A percentile compares a stretch with the other conserved stretches of the same genome.
These are phyloP conservation scores for Aix galericulata DNA, from an alignment of 2,113 vertebrate genomes.

Conservation along the genomic window DNA sequence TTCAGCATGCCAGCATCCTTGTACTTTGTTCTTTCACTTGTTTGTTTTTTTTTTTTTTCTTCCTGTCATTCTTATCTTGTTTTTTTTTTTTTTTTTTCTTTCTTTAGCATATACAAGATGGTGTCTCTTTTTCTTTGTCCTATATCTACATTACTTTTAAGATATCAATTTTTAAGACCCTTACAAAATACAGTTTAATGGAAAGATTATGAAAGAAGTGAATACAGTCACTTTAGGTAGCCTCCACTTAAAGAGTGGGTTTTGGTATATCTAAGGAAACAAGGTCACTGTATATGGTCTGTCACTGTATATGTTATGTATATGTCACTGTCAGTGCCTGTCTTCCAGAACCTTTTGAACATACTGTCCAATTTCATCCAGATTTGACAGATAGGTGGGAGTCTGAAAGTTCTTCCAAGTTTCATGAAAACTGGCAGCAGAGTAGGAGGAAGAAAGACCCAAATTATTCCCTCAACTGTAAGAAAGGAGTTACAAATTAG, in stretches of 20 bases:
- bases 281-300: not conserved
- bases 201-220: not conserved
- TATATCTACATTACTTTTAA: not conserved
- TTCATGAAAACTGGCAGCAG: not conserved
- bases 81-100: not conserved
- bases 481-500: not conserved
- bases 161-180: not conserved
- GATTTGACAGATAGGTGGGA: slow-evolving; percentile 13
- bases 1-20: not conserved
- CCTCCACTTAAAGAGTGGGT: not conserved
- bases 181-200: not conserved
- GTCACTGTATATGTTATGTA: not conserved
- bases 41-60: not conserved
- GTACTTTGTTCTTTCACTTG: not conserved
- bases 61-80: not conserved
- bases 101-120: not conserved
- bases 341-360: not conserved
- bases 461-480: not conserved
- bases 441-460: not conserved
- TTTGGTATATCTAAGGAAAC: not conserved
- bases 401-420: not conserved
- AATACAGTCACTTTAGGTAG: not conserved
- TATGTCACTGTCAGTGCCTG: not conserved
- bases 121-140: not conserved
- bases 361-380: not conserved